Evolutionary conservation across 1,140 invertebrate species (phyloP).

Genomic region (Brachionus calyciflorus): DNA sequence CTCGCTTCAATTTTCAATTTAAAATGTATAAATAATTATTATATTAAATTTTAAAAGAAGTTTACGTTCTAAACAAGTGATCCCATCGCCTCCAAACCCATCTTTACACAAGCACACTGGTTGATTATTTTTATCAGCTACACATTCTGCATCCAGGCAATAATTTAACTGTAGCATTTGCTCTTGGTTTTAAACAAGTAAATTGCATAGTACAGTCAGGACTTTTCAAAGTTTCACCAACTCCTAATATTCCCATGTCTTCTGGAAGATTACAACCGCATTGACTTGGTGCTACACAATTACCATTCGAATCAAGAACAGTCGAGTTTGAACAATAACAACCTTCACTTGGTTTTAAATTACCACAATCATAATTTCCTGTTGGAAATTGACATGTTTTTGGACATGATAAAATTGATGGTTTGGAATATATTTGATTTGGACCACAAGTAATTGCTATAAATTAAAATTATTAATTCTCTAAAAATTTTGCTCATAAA

Average conservation of each 20-base stretch:
- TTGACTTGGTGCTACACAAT: neutral
- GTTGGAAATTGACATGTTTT: slow-evolving; percentile 6
- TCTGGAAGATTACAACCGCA: slow-evolving; percentile 38
- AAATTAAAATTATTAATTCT: neutral
- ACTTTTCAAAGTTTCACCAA: neutral
- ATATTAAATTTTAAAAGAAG: too few species aligned
- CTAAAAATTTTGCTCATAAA: neutral
- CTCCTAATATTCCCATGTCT: neutral
- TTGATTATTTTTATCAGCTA: slow-evolving; percentile 35
- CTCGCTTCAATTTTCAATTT: too few species aligned
- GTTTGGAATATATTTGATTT: neutral
- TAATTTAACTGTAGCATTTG: neutral
- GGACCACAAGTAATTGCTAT: neutral
- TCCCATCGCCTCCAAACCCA: neutral
- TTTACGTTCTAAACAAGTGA: neutral
- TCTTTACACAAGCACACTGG: neutral
- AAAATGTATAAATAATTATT: too few species aligned
- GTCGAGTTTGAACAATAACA: neutral
- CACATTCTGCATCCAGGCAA: neutral
- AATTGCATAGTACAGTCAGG: slow-evolving; percentile 33
- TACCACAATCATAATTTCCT: slow-evolving; percentile 4
- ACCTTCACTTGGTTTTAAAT: neutral
- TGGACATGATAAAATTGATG: neutral
- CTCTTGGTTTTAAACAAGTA: neutral
- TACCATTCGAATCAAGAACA: slow-evolving; percentile 34